Percentiles rank a stretch among this genome's conserved stretches.
These are phyloP conservation scores for Ariolimax columbianus DNA, from an alignment of 2,888 invertebrate genomes.

Conservation along the genomic window DNA sequence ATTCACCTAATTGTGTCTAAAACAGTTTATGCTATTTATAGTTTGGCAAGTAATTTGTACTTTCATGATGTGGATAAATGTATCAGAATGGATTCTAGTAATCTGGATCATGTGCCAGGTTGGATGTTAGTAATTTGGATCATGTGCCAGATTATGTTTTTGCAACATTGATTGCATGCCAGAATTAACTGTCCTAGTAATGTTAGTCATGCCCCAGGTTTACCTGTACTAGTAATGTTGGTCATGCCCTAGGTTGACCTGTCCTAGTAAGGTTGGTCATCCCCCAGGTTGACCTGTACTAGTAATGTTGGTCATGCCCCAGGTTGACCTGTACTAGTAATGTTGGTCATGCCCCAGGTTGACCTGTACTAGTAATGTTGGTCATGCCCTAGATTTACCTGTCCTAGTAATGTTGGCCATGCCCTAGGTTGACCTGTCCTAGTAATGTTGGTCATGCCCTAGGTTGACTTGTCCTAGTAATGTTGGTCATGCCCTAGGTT, in stretches of 20 bases:
- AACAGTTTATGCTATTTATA: not conserved
- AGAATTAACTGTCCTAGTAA: not conserved
- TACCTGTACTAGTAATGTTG: not conserved
- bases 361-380: too few species aligned
- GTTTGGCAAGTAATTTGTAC: not conserved
- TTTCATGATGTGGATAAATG: not conserved
- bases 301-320: too few species aligned
- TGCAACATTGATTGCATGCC: not conserved
- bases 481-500: too few species aligned
- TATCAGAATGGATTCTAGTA: not conserved
- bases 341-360: too few species aligned
- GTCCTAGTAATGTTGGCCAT: too few species aligned
- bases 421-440: too few species aligned
- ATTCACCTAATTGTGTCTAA: not conserved
- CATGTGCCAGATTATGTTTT: not conserved
- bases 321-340: too few species aligned
- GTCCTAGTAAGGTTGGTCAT: too few species aligned
- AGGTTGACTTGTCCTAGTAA: too few species aligned
- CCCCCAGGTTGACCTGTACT: too few species aligned
- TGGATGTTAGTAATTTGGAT: not conserved
- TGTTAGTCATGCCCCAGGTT: not conserved
- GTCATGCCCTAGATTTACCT: too few species aligned
- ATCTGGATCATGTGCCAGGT: not conserved
- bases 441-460: too few species aligned
- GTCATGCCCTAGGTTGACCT: not conserved